phyloP scores from a whole-genome alignment of 1,140 invertebrate species.

The Hetaerina americana region DNA sequence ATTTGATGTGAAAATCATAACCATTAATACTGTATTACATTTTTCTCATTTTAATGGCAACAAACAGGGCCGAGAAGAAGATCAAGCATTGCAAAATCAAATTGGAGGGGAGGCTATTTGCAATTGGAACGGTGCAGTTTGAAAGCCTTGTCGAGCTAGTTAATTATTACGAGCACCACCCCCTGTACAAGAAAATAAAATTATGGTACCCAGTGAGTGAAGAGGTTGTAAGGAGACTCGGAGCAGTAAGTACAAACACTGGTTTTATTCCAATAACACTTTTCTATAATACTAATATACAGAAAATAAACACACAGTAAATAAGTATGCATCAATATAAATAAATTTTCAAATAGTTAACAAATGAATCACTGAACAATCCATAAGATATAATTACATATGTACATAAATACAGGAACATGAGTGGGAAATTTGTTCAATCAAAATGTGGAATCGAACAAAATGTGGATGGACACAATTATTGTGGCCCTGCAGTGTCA shows the following conservation, averaged over 20 bases:
- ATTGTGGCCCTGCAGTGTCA: no score
- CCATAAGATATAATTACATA: background rate
- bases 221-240: slow-evolving; percentile 37
- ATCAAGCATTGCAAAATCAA: slow-evolving; percentile 93
- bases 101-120: slow-evolving; percentile 77
- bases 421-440: no score
- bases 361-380: background rate
- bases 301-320: no score
- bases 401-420: background rate
- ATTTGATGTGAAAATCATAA: no score
- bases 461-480: no score
- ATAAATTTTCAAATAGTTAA: background rate
- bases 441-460: no score
- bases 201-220: slow-evolving; percentile 77
- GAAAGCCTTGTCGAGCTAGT: slow-evolving; percentile 89
- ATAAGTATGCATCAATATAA: no score
- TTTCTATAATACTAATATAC: background rate
- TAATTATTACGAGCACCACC: slow-evolving; percentile 77
- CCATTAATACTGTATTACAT: no score
- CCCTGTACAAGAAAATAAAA: slow-evolving; percentile 81
- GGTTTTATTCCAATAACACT: background rate
- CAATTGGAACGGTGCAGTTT: slow-evolving; percentile 80
- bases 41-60: slow-evolving; percentile 3
- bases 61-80: slow-evolving; percentile 78
- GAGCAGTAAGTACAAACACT: background rate